A percentile compares a stretch with the other conserved stretches of the same genome.
phyloP scores from a whole-genome alignment of 2,888 invertebrate genomes.

The Quadriops clusia region DNA sequence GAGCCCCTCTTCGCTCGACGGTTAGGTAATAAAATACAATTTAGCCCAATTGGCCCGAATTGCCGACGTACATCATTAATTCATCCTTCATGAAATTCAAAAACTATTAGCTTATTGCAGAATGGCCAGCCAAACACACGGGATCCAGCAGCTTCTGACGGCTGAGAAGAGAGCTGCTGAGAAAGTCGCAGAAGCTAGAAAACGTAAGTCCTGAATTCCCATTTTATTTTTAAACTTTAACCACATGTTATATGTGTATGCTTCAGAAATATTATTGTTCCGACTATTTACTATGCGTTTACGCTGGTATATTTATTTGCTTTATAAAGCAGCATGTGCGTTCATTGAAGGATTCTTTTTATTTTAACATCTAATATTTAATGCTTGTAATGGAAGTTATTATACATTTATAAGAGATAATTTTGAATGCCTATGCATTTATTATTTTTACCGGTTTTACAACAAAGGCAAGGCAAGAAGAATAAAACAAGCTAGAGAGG shows the following conservation, averaged over 20 bases:
- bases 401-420: no score
- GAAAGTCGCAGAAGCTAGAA: constrained; percentile 36
- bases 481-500: constrained; percentile 34
- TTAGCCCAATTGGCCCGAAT: constrained; percentile 15
- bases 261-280: neutral
- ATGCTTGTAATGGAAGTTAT: no score
- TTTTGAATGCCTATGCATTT: no score
- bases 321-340: neutral
- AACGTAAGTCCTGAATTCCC: constrained; percentile 37
- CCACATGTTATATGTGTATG: constrained; percentile 7
- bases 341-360: no score
- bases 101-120: constrained; percentile 7
- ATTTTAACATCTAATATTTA: no score
- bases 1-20: constrained; percentile 2
- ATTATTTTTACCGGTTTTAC: no score
- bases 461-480: constrained; percentile 34
- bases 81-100: constrained; percentile 10
- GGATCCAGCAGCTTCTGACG: constrained; percentile 35
- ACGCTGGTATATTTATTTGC: neutral
- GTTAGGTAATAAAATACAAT: constrained; percentile 18
- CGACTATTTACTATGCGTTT: neutral
- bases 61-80: constrained; percentile 13
- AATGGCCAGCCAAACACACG: constrained; percentile 37
- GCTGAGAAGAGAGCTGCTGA: constrained; percentile 38
- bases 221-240: constrained; percentile 1